Evolutionary conservation across 2,888 invertebrate species (phyloP).

Genomic region (Vannuccia rotundouncinata): DNA sequence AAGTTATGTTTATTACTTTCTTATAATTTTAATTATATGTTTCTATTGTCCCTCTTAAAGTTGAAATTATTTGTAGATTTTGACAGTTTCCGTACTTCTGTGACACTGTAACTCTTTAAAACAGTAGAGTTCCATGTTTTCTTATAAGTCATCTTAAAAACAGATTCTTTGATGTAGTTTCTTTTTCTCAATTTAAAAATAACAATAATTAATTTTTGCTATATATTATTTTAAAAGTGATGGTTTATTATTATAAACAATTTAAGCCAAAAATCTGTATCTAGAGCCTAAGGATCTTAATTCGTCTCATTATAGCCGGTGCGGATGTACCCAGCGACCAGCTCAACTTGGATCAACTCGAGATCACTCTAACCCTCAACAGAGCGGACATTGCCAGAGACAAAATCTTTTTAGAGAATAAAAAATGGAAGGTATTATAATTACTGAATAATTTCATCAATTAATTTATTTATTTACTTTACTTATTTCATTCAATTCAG

Average conservation of each 20-base stretch:
- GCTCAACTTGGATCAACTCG: constrained; percentile 50
- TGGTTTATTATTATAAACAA: background rate
- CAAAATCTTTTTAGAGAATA: constrained; percentile 55
- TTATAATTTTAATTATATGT: no score
- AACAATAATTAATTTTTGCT: no score
- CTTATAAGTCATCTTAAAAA: no score
- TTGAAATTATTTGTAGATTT: no score
- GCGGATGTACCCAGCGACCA: constrained; percentile 35
- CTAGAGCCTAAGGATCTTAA: no score
- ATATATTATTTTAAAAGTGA: background rate
- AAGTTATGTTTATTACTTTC: no score
- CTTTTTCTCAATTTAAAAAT: no score
- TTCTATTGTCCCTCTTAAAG: no score
- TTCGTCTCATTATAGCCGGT: constrained; percentile 31
- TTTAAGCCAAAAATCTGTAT: background rate
- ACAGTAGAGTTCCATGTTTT: no score
- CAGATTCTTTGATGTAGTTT: no score
- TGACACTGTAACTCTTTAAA: no score
- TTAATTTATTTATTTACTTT: background rate
- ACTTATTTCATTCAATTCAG: background rate
- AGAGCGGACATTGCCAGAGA: constrained; percentile 56
- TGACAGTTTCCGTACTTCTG: no score
- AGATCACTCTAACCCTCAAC: constrained; percentile 56
- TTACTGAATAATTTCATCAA: background rate
- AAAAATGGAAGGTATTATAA: constrained; percentile 47